These are phyloP conservation scores for Artemia sinica DNA, from an alignment of 2,888 invertebrate species.

Conservation along the genomic window DNA sequence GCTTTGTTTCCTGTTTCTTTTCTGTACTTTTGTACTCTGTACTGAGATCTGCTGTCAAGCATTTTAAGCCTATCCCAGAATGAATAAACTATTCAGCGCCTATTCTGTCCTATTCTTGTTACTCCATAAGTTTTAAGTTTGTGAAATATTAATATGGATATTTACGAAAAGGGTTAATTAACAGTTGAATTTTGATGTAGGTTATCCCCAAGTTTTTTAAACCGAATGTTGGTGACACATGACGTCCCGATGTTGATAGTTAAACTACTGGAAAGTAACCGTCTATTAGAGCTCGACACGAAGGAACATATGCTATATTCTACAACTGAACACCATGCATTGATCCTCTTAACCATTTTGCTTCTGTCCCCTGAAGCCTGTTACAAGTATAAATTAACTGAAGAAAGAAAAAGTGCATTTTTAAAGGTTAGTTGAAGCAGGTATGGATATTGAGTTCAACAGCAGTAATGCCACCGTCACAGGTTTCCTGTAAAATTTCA, in stretches of 20 bases:
- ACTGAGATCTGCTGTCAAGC: too few relatives aligned
- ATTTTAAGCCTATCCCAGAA: too few relatives aligned
- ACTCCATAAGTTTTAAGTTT: too few relatives aligned
- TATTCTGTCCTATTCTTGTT: too few relatives aligned
- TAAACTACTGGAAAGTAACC: neutral
- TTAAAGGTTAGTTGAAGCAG: neutral
- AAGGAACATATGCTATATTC: constrained; percentile 11
- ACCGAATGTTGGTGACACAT: neutral
- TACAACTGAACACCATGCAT: neutral
- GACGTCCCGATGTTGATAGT: constrained; percentile 1
- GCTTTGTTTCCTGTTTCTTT: too few relatives aligned
- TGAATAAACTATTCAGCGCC: too few relatives aligned
- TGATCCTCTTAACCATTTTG: neutral
- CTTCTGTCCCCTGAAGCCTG: neutral
- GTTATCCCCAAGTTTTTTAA: neutral
- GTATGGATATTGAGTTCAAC: too few relatives aligned
- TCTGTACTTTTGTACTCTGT: too few relatives aligned
- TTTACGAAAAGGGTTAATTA: too few relatives aligned
- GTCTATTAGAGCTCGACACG: neutral
- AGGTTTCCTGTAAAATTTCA: too few relatives aligned
- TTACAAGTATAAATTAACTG: neutral
- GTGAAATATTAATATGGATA: too few relatives aligned
- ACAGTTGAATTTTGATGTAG: neutral
- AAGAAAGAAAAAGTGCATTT: neutral
- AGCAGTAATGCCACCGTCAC: too few relatives aligned